These are phyloP conservation scores for Dromas ardeola DNA, from an alignment of 2,113 vertebrate species.

Conservation along the genomic window DNA sequence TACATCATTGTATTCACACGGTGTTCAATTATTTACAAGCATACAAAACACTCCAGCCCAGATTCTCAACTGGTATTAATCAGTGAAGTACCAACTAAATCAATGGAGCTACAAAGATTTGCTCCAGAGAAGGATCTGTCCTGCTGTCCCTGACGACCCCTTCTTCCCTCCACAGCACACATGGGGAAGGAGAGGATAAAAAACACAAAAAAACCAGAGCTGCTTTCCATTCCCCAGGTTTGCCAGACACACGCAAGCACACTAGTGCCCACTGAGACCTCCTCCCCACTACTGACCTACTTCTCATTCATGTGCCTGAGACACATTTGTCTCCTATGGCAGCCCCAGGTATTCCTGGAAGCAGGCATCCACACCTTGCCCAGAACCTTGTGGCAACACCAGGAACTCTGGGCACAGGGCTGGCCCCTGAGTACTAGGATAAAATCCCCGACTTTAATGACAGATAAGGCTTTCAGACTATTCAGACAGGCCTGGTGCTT, in stretches of 20 bases:
- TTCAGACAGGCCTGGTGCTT: not conserved
- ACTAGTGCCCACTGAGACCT: not conserved
- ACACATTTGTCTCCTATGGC: not conserved
- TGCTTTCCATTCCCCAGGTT: not conserved
- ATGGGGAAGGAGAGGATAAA: not conserved
- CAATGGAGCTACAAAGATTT: not conserved
- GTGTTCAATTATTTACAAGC: conserved; percentile 56
- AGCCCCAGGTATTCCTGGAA: not conserved
- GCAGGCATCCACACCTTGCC: not conserved
- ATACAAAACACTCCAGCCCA: conserved; percentile 28
- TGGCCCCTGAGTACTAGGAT: not conserved
- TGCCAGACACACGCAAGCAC: not conserved
- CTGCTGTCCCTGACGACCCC: not conserved
- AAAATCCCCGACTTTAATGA: not conserved
- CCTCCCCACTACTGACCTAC: conserved; percentile 14
- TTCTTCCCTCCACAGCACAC: not conserved
- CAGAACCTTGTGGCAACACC: not conserved
- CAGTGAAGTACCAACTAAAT: conserved; percentile 33
- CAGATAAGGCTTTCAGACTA: not conserved
- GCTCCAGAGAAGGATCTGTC: not conserved
- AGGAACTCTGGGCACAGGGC: not conserved
- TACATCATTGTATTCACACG: conserved; percentile 33
- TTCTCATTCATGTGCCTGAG: not conserved
- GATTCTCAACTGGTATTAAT: conserved; percentile 36
- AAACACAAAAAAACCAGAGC: not conserved